Evolutionary conservation across 53 echinoderm and acorn worm species (phyloP), one percentile per base, ranked within the genome.

Genomic region (Arbacia lixula): DNA sequence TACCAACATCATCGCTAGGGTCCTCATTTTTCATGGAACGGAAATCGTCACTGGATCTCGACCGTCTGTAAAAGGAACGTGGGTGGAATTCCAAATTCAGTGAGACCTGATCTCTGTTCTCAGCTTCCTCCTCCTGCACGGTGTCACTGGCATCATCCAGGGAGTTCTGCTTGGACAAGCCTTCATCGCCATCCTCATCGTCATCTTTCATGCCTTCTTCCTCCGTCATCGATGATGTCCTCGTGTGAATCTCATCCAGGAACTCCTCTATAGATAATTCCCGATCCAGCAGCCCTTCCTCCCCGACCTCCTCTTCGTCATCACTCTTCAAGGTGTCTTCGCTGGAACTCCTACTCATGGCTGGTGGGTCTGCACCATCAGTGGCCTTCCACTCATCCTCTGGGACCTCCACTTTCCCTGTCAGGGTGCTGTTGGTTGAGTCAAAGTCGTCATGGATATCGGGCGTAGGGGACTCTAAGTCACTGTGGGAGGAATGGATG

Each of bases 291-390:
- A 78, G 21, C 19, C 79, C 87, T 27, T 84, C 90, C 29, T 84
- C 88, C n/a, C n/a, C n/a, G n/a, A n/a, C n/a, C 14, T 65, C 80
- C 8, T 79, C 80, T 26, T 84, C 83, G 53, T 93, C 88, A 66
- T 94, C 94, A 32, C 89, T 94, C 66, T 94, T 94, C 33, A 94
- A 79, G 32, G 94, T 94, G 39, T 94, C 94, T 40, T 88, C 91
- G 40, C 94, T 94, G 14, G 94, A 88, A 86, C 94, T 94, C 10
- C 88, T 72, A 21, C 81, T 88, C 71, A 94, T 50, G 22, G 66
- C 75, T 71, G 83, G 35, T 34, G 69, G 86, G 6, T 94, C 85
- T 24, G 74, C 77, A 10, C 75, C 65, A 12, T 87, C 84, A 34
- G 35, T 46, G 22, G n/a, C 30, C 36, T 80, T 78, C 56, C 38